Conservation (phyloP, 2,797 vertebrate genomes). For the Aplochiton taeniatus region DNA sequence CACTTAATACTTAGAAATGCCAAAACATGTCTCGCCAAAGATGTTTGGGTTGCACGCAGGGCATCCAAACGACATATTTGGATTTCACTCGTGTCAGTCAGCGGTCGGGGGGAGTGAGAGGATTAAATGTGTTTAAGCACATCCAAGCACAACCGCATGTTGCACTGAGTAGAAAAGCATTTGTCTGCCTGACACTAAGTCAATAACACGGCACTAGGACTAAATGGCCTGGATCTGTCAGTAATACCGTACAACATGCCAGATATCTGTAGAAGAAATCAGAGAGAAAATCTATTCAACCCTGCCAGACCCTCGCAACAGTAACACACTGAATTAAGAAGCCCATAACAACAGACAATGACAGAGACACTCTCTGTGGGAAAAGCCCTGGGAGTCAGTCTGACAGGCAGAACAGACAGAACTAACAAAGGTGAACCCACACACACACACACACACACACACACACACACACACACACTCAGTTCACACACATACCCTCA, state of each 20-base stretch:
- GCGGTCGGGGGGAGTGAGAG: slow-evolving; percentile 14
- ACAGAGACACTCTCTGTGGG: slow-evolving; percentile 36
- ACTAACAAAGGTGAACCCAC: neutral
- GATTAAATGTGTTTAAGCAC: slow-evolving; percentile 50
- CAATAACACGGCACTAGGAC: slow-evolving; percentile 39
- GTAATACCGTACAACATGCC: slow-evolving; percentile 25
- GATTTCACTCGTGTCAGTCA: slow-evolving; percentile 42
- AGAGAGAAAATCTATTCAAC: slow-evolving; percentile 39
- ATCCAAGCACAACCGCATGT: slow-evolving; percentile 30
- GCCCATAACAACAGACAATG: slow-evolving; percentile 44
- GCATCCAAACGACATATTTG: slow-evolving; percentile 30
- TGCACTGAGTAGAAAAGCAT: slow-evolving; percentile 35
- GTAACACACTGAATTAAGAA: slow-evolving; percentile 11
- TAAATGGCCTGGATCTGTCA: slow-evolving; percentile 53
- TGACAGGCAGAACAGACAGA: neutral
- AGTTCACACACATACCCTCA: slow-evolving; percentile 4
- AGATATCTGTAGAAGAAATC: slow-evolving; percentile 40
- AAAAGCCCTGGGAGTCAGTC: slow-evolving; percentile 32
- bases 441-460: neutral
- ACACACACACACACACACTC: neutral
- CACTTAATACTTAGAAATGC: slow-evolving; percentile 41
- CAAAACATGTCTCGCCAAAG: slow-evolving; percentile 46
- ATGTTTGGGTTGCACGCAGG: slow-evolving; percentile 14
- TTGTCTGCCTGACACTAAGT: slow-evolving; percentile 49
- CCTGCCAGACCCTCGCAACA: slow-evolving; percentile 25